A percentile compares a stretch with the other conserved stretches of the same genome.
Evolutionary conservation across 2,888 invertebrate genomes (phyloP).

Genomic region (Dryocosmus kuriphilus): DNA sequence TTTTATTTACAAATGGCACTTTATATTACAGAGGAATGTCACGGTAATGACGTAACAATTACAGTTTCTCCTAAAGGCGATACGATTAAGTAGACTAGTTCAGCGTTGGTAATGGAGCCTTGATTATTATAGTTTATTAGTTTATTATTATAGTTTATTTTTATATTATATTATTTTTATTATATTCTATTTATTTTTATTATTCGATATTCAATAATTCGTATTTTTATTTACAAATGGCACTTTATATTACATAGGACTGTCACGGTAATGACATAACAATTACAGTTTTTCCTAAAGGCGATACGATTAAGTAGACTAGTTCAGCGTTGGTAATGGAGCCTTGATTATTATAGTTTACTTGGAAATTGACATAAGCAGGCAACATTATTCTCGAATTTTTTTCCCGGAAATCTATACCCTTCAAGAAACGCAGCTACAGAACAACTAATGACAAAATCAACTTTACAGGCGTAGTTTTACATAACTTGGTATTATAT

Average conservation of each 20-base stretch:
- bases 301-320: constrained; percentile 46
- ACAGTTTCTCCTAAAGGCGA: too few species aligned
- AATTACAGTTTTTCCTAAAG: constrained; percentile 54
- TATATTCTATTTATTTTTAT: too few species aligned
- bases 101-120: too few species aligned
- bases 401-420: constrained; percentile 33
- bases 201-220: too few species aligned
- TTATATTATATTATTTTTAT: too few species aligned
- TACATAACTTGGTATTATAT: constrained; percentile 5
- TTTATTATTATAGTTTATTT: too few species aligned
- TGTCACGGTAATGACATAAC: too few species aligned
- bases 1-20: constrained; percentile 72
- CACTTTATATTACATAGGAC: too few species aligned
- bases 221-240: too few species aligned
- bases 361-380: constrained; percentile 33
- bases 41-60: constrained; percentile 20
- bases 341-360: not conserved
- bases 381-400: constrained; percentile 6
- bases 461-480: constrained; percentile 8
- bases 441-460: not conserved
- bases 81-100: too few species aligned
- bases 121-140: too few species aligned
- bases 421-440: constrained; percentile 13
- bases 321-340: constrained; percentile 39
- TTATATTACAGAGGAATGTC: constrained; percentile 66